These are phyloP conservation scores for Drosophila biarmipes DNA, from an alignment of 1,140 invertebrate species.

Conservation along the genomic window DNA sequence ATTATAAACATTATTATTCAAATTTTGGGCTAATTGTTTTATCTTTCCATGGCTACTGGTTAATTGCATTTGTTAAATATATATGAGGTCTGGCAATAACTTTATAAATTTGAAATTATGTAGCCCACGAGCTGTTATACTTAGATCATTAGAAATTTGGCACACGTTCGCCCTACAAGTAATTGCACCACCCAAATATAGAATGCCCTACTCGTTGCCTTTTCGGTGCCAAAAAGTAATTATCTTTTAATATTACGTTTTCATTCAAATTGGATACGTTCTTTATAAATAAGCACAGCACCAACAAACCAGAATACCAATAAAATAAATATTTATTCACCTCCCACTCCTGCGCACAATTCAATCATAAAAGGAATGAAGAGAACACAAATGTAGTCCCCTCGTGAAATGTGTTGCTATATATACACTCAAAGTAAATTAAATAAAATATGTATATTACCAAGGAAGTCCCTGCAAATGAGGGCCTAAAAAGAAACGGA, in stretches of 20 bases:
- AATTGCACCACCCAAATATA: slow-evolving; percentile 12
- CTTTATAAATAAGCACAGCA: slow-evolving; percentile 13
- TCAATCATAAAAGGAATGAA: slow-evolving; percentile 38
- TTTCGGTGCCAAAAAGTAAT: slow-evolving; percentile 39
- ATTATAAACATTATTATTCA: slow-evolving; percentile 1
- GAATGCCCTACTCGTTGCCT: neutral
- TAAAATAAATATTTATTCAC: slow-evolving; percentile 8
- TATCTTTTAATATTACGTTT: slow-evolving; percentile 13
- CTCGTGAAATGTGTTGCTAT: slow-evolving; percentile 28
- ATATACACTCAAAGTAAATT: slow-evolving; percentile 28
- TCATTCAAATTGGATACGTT: slow-evolving; percentile 2
- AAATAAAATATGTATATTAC: slow-evolving; percentile 41
- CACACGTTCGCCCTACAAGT: slow-evolving; percentile 1
- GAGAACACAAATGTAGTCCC: slow-evolving; percentile 22
- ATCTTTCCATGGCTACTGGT: too few species aligned
- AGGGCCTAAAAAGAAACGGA: slow-evolving; percentile 4
- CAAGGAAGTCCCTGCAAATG: neutral
- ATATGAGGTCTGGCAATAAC: neutral
- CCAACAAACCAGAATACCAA: slow-evolving; percentile 3
- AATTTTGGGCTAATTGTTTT: slow-evolving; percentile 1
- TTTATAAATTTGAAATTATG: neutral
- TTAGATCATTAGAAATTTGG: slow-evolving; percentile 12
- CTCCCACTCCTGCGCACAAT: slow-evolving; percentile 5
- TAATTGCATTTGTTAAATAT: neutral
- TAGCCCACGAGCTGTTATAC: neutral